These are phyloP conservation scores for Macrosoma leucophasiata DNA, from an alignment of 2,888 invertebrate species.

Conservation along the genomic window DNA sequence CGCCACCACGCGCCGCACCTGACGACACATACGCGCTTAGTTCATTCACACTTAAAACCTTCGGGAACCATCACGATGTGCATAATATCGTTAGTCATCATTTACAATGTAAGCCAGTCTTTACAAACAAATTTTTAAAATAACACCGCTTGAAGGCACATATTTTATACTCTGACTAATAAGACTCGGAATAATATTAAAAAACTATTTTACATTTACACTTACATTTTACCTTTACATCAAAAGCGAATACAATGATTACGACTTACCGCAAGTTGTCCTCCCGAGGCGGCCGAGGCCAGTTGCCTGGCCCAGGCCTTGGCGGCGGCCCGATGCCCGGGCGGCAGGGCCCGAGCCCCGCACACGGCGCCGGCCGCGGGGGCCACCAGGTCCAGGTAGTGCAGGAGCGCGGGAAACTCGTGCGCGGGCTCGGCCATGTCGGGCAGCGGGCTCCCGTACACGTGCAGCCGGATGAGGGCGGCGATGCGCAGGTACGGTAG, in stretches of 20 bases:
- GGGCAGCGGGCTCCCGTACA: constrained; percentile 86
- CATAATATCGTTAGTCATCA: too few relatives aligned
- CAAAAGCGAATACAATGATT: not conserved
- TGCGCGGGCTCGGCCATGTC: constrained; percentile 77
- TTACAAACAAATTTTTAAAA: too few relatives aligned
- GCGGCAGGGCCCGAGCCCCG: constrained; percentile 27
- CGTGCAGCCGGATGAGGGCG: constrained; percentile 87
- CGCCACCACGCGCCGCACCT: constrained; percentile 79
- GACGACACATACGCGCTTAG: constrained; percentile 52
- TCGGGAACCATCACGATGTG: too few relatives aligned
- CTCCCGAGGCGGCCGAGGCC: constrained; percentile 42
- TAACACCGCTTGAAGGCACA: too few relatives aligned
- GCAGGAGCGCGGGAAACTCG: constrained; percentile 86
- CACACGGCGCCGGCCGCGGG: constrained; percentile 15
- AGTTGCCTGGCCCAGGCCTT: constrained; percentile 47
- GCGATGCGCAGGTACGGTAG: constrained; percentile 90
- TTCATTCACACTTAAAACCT: too few relatives aligned
- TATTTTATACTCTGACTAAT: too few relatives aligned
- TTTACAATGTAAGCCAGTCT: too few relatives aligned
- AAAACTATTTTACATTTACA: too few relatives aligned
- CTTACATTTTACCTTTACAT: not conserved
- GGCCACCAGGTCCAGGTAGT: constrained; percentile 81
- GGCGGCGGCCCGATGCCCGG: constrained; percentile 30
- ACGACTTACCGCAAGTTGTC: constrained; percentile 52
- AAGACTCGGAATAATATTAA: too few relatives aligned